Conservation (phyloP, 2,113 vertebrate species). For the Rhipidura dahli region DNA sequence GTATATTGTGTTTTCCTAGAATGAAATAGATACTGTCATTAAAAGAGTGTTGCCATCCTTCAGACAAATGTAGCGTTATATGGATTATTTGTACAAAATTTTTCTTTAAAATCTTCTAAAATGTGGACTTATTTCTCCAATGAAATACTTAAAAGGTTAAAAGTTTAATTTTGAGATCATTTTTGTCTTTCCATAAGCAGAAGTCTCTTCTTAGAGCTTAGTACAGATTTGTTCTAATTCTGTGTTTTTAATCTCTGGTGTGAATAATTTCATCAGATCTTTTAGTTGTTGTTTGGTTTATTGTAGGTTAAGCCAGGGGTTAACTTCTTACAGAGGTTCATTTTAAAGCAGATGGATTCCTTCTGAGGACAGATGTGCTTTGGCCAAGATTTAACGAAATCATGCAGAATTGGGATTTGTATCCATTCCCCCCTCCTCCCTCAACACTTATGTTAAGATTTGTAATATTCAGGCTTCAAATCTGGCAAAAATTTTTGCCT, state of each 20-base stretch:
- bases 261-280: neutral
- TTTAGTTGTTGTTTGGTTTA: neutral
- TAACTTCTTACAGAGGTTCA: conserved; percentile 5
- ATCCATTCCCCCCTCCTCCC: neutral
- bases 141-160: neutral
- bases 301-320: conserved; percentile 15
- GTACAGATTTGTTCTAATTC: conserved; percentile 27
- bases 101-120: neutral
- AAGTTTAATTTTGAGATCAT: neutral
- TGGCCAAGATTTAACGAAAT: conserved; percentile 21
- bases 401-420: neutral
- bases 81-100: neutral
- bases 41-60: neutral
- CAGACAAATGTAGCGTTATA: neutral
- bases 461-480: neutral
- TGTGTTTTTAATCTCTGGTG: conserved; percentile 9
- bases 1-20: neutral
- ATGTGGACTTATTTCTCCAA: neutral
- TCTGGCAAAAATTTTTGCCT: neutral
- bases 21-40: neutral
- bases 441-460: neutral
- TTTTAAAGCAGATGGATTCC: conserved; percentile 16
- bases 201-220: neutral
- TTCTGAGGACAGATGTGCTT: neutral
- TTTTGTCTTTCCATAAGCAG: neutral